Base-by-base conservation (phyloP, 2,888 invertebrate species). In the Phaonia tiefii region DNA sequence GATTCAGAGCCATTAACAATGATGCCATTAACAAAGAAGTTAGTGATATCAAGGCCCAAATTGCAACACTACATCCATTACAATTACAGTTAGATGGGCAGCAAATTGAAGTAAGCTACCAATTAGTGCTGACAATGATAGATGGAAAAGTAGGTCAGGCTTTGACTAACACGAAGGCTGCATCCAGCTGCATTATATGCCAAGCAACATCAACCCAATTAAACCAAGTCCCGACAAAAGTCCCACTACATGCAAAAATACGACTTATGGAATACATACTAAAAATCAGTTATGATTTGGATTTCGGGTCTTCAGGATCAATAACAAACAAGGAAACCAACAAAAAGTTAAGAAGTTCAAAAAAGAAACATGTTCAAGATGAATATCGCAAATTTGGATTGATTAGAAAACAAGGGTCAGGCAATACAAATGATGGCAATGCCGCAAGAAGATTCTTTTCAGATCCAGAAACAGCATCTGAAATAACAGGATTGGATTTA, bases 121-220 rank as follows among this genome's bases (percentile, higher is more conserved):
- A 44, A 44, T 44, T 44, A 44, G 42, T 44, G n/a, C 42, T 44
- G 42, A 10, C 42, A 44, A 44, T 44, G 42, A 44, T 44, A 44
- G 42, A 44, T 44, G 42, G 42, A 44, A 44, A 44, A 44, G 42
- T 44, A 44, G 42, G 42, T 44, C 42, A 44, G 42, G 42, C 13
- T 44, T 44, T 44, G 26, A 54, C 31, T 31, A 25, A 54, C 54
- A 54, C 54, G n/a, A 54, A 54, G 54, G 25, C 54, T 22, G 5
- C 54, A 54, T 54, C n/a, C 46, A 46, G 46, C 46, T 46, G 46
- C 17, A 46, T 46, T 46, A 54, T 54, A 54, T 54, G 54, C 26
- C 54, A 54, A 54, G n/a, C 54, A 22, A 54, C 54, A 54, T 54
- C 54, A 54, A 26, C 25, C 54, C 25, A 54, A 54, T 25, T 25